Percentiles rank a stretch among this genome's conserved stretches.
phyloP scores from a whole-genome alignment of 2,113 vertebrate genomes.

The Phocoena phocoena region DNA sequence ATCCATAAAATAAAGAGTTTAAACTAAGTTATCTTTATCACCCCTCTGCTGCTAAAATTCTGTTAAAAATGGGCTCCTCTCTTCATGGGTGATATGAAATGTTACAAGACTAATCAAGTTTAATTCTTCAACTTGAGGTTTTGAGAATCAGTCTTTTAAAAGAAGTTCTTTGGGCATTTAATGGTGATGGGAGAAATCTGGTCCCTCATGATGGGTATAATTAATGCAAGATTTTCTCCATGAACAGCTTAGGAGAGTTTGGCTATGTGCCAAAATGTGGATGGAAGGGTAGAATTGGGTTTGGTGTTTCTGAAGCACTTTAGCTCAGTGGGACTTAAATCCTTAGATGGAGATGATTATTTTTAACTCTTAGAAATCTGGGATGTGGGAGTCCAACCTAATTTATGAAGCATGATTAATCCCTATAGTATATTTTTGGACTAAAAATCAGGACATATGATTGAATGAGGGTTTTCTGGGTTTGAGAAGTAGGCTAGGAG shows the following conservation, averaged over 20 bases:
- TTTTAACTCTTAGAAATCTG: background rate
- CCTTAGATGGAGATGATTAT: background rate
- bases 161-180: background rate
- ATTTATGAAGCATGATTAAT: background rate
- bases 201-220: background rate
- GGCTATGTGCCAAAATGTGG: background rate
- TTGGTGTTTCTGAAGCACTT: slow-evolving; percentile 21
- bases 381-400: background rate
- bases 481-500: background rate
- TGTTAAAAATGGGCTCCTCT: background rate
- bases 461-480: background rate
- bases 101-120: background rate
- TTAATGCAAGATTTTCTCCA: background rate
- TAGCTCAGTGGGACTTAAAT: background rate
- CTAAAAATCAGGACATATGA: background rate
- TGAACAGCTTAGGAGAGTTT: background rate
- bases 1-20: background rate
- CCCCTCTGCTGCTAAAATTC: background rate
- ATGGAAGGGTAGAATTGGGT: background rate
- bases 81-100: background rate
- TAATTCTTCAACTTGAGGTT: slow-evolving; percentile 24
- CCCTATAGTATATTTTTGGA: background rate
- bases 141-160: background rate
- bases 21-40: background rate
- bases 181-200: background rate